Base-by-base conservation (phyloP, 2,888 invertebrate genomes). In the Fabriciana adippe region DNA sequence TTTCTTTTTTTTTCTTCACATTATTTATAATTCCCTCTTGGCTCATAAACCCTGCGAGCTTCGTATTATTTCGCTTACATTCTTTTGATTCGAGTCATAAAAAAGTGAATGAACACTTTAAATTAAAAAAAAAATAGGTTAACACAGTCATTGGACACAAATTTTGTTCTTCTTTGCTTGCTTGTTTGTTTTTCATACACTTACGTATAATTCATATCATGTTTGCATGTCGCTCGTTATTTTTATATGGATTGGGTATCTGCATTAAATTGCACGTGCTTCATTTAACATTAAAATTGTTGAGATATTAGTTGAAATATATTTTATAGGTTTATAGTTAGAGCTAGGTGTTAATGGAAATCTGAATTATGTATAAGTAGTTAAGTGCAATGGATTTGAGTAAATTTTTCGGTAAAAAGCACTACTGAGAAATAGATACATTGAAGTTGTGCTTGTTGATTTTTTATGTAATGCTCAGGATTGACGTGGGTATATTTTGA, bases 81-180 rank as follows among this genome's bases (percentile, higher is more conserved):
- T 11, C 0, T 41, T 41, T 11, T 41, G 35, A 41, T 1, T 41
- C 2, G 11, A 41, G 35, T 26, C 26, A 2, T 35, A 41, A 11
- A 41, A 41, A 41, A 11, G 8, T 41, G 11, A 41, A 41, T 41
- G 8, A 41, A 41, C 11, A 11, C 11, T 41, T 11, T 6, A 35
- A 4, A 26, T 26, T 21, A 21, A n/a, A n/a, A 26, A 26, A 41
- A 41, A n/a, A 45, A 35, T 16, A 54, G 54, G 21, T 63, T 63
- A 54, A 54, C 54, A 63, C 54, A 61, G 61, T 61, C 61, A 61
- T 61, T 41, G 31, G 18, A 51, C 8, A 13, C 16, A 26, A 47
- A 48, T 50, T 61, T 51, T 13, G 18, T 14, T 26, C 35, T 35
- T 41, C 51, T 41, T 41, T 21, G 51, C 61, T 51, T 41, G 61